Evolutionary conservation across 1,140 invertebrate genomes (phyloP).

Genomic region (Megalonaias nervosa): DNA sequence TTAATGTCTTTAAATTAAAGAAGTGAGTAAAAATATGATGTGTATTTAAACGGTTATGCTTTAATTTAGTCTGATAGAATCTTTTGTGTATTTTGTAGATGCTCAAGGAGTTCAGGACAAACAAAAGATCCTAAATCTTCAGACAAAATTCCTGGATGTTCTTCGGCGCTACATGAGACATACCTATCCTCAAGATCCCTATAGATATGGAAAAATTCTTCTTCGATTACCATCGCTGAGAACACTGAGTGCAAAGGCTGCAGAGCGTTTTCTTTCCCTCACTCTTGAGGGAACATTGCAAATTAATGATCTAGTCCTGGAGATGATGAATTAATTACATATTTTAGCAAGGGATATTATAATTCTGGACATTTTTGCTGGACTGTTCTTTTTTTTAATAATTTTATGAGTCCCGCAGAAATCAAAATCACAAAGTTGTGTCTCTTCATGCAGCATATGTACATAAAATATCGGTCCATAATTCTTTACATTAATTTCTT

Average conservation of each 20-base stretch:
- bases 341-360: too few species aligned
- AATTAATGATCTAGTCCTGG: slow-evolving; percentile 67
- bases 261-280: slow-evolving; percentile 68
- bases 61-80: background rate
- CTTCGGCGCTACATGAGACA: slow-evolving; percentile 59
- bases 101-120: slow-evolving; percentile 65
- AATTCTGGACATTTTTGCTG: too few species aligned
- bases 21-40: background rate
- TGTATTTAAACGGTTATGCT: background rate
- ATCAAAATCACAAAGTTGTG: too few species aligned
- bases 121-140: slow-evolving; percentile 52
- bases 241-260: slow-evolving; percentile 68
- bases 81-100: slow-evolving; percentile 50
- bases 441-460: too few species aligned
- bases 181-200: slow-evolving; percentile 54
- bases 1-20: too few species aligned
- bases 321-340: slow-evolving; percentile 59
- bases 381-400: too few species aligned
- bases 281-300: slow-evolving; percentile 67
- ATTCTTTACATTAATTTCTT: too few species aligned
- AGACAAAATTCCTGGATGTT: slow-evolving; percentile 64
- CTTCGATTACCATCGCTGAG: slow-evolving; percentile 67
- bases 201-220: slow-evolving; percentile 67
- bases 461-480: too few species aligned
- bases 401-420: too few species aligned